These are phyloP conservation scores for Spisula subtruncata DNA, from an alignment of 2,888 invertebrate genomes.

Conservation along the genomic window DNA sequence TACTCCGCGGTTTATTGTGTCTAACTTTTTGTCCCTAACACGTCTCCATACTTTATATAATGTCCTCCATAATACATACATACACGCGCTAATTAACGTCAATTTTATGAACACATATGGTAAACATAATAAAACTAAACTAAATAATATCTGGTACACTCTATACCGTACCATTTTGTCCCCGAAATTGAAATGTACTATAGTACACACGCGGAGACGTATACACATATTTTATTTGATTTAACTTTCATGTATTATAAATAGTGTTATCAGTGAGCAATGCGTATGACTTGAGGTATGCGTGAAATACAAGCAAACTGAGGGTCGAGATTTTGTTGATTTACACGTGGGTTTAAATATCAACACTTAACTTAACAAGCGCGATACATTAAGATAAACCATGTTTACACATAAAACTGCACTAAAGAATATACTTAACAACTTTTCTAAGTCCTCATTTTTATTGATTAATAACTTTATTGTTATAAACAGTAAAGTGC, in stretches of 20 bases:
- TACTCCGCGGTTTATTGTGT: conserved; percentile 38
- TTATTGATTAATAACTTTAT: too few species aligned
- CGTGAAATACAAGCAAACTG: too few species aligned
- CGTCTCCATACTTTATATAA: background rate
- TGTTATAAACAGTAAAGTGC: too few species aligned
- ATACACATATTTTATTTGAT: conserved; percentile 21
- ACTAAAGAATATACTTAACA: too few species aligned
- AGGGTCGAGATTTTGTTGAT: background rate
- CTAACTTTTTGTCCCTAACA: background rate
- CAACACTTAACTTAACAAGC: background rate
- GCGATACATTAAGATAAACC: background rate
- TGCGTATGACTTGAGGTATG: background rate
- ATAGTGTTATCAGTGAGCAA: background rate
- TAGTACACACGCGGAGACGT: background rate
- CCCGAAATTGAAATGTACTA: background rate
- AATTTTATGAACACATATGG: conserved; percentile 31
- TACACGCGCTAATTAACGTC: background rate
- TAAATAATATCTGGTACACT: conserved; percentile 33
- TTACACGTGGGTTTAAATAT: background rate
- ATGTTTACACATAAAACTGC: background rate
- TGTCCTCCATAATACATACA: conserved; percentile 11
- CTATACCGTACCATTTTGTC: conserved; percentile 29
- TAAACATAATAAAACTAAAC: conserved; percentile 27
- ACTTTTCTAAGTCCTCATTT: too few species aligned
- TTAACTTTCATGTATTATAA: background rate